Conservation (phyloP, 2,888 invertebrate species). For the Tenthredo scrophulariae region DNA sequence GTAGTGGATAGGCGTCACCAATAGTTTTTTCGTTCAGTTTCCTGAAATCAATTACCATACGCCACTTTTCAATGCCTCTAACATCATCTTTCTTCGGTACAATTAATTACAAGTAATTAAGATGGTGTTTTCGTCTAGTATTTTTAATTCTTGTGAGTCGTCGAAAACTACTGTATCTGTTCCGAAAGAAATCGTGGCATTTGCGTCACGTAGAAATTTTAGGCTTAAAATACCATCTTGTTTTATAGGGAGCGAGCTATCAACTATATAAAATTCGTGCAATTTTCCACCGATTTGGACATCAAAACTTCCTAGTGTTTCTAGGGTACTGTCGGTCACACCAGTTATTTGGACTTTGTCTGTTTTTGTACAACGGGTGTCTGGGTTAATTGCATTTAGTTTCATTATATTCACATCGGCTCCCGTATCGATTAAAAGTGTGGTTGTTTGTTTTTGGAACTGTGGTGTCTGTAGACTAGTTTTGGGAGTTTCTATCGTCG, state of each 20-base stretch:
- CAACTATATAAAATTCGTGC: background rate
- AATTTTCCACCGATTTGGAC: background rate
- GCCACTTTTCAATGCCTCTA: background rate
- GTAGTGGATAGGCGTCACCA: background rate
- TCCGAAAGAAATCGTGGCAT: too few relatives aligned
- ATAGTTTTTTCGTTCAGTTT: background rate
- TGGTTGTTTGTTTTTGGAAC: too few relatives aligned
- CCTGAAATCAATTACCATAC: background rate
- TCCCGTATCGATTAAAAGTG: too few relatives aligned
- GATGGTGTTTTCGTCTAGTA: background rate
- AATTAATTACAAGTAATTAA: background rate
- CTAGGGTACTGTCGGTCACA: background rate
- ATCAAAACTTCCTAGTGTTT: background rate
- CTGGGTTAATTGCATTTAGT: background rate
- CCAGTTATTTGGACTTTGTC: background rate
- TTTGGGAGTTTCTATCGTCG: background rate
- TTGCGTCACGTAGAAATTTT: too few relatives aligned
- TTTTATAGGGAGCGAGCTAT: background rate
- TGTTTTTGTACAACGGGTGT: background rate
- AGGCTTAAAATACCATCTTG: too few relatives aligned
- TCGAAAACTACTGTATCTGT: background rate
- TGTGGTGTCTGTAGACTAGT: too few relatives aligned
- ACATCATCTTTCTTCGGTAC: background rate
- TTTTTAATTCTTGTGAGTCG: background rate
- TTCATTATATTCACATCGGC: too few relatives aligned